Percentiles rank a stretch among this genome's conserved stretches.
These are phyloP conservation scores for Medauroidea extradentata DNA, from an alignment of 1,140 invertebrate genomes.

Conservation along the genomic window DNA sequence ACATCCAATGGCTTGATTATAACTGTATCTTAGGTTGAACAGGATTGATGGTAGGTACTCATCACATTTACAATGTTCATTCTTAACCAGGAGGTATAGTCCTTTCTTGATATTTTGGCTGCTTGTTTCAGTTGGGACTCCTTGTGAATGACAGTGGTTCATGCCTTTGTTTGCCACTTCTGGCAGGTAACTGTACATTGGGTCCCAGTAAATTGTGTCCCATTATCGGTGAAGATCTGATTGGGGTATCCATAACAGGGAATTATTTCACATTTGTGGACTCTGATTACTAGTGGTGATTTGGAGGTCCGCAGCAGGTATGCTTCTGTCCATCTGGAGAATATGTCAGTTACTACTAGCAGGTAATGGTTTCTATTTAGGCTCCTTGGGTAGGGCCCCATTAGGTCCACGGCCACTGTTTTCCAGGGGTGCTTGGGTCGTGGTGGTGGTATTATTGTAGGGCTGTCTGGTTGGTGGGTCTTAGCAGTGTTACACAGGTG, in stretches of 20 bases:
- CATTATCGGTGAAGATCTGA: slow-evolving; percentile 28
- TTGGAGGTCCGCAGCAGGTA: slow-evolving; percentile 18
- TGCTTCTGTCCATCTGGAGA: slow-evolving; percentile 25
- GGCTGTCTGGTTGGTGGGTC: slow-evolving; percentile 7
- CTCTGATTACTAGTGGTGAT: slow-evolving; percentile 12
- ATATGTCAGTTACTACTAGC: slow-evolving; percentile 25
- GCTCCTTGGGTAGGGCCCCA: slow-evolving; percentile 24
- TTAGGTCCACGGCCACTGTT: slow-evolving; percentile 17
- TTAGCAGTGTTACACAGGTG: slow-evolving; percentile 4
- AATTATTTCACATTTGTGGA: slow-evolving; percentile 26
- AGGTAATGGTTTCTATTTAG: slow-evolving; percentile 11
- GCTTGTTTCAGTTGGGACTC: slow-evolving; percentile 29
- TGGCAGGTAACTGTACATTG: slow-evolving; percentile 9
- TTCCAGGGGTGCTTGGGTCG: slow-evolving; percentile 14
- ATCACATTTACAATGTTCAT: not conserved
- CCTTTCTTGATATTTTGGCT: slow-evolving; percentile 30
- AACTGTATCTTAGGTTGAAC: slow-evolving; percentile 14
- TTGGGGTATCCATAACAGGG: slow-evolving; percentile 25
- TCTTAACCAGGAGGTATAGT: slow-evolving; percentile 11
- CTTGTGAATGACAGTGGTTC: slow-evolving; percentile 30
- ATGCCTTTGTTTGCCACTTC: slow-evolving; percentile 14
- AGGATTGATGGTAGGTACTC: slow-evolving; percentile 19
- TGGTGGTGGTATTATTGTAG: not conserved
- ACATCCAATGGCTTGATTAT: slow-evolving; percentile 20
- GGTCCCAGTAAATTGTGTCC: slow-evolving; percentile 22